Evolutionary conservation across 2,888 invertebrate species (phyloP).

Genomic region (Stenodema calcarata): DNA sequence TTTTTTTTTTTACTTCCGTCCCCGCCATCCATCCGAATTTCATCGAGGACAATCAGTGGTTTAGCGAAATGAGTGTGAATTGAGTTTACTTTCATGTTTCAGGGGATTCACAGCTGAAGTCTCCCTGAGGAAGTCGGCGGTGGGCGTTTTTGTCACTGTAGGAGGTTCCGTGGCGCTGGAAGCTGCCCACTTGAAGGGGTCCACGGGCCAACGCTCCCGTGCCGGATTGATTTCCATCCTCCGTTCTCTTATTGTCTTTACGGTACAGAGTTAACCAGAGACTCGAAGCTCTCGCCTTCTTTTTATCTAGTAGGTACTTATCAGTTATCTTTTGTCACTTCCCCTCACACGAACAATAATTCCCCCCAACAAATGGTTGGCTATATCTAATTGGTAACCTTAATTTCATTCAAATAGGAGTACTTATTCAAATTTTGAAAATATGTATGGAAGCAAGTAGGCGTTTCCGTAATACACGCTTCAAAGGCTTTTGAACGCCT

Average conservation of each 20-base stretch:
- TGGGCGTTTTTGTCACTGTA: neutral
- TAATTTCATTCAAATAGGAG: too few species aligned
- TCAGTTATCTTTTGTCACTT: neutral
- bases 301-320: neutral
- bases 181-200: conserved; percentile 10
- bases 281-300: neutral
- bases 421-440: too few species aligned
- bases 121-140: neutral
- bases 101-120: neutral
- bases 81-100: neutral
- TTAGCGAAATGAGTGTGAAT: neutral
- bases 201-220: conserved; percentile 33
- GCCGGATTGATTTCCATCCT: conserved; percentile 38
- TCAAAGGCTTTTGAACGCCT: too few species aligned
- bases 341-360: too few species aligned
- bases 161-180: neutral
- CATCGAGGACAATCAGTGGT: neutral
- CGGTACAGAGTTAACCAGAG: neutral
- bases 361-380: too few species aligned
- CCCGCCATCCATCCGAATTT: neutral
- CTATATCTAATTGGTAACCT: too few species aligned
- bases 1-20: neutral
- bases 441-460: too few species aligned
- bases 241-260: neutral
- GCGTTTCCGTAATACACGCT: too few species aligned